Base-by-base conservation (phyloP, 2,113 vertebrate species). In the Hassar affinis region DNA sequence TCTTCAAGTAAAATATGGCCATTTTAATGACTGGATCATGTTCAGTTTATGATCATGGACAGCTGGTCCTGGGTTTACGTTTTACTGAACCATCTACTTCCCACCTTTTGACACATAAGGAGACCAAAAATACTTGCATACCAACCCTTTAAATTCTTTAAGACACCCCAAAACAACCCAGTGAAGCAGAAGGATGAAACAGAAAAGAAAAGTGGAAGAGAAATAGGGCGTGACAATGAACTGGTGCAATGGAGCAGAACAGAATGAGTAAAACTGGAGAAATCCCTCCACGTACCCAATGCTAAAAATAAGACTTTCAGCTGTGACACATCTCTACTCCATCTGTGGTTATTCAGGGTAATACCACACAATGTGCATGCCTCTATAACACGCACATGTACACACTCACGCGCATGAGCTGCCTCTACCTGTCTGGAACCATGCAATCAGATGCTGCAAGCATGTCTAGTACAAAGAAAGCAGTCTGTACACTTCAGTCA, bases 231-330 rank as follows among this genome's bases (percentile, higher is more conserved):
- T 27, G 33, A 77, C 56, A n/a, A n/a, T 12, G 51, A 20, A 45
- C 5, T 64, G 33, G 22, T 38, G 38, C 17, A 61, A 69, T 25
- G 27, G 30, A 30, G 25, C 33, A 62, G 22, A 30, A 68, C 18
- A 76, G 6, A 49, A 38, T 54, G 10, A 22, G 10, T 18, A 69
- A n/a, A 52, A 56, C 7, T 14, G 52, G 59, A 66, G 87, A 81
- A 86, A 86, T 42, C 69, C 54, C 81, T 75, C 76, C 69, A 84
- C 82, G 66, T 42, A 72, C 72, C n/a, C 68, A 72, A 64, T 8
- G 22, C 62, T 74, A 83, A 80, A 87, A 85, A 83, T 35, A 85
- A 76, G 35, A 35, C 54, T 71, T 33, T 85, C 35, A 82, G 59
- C 30, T 81, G 49, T 66, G 68, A 84, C 77, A 74, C 74, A 66